Percentiles rank a stretch among this genome's conserved stretches.
Conservation (phyloP, 1,140 invertebrate genomes). For the Drosophila jambulina region DNA sequence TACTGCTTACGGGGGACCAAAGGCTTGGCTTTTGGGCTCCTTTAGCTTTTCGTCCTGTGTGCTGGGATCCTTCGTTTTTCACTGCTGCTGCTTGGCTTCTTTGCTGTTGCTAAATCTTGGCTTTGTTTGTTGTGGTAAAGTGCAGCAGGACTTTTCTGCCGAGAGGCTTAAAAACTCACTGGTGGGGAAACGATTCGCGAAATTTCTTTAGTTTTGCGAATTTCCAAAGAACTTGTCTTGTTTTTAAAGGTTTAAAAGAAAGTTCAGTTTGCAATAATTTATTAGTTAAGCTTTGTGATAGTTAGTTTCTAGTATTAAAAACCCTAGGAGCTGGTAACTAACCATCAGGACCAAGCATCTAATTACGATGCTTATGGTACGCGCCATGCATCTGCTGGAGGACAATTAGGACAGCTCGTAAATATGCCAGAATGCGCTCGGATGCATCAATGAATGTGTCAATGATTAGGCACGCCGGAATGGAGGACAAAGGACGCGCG, state of each 20-base stretch:
- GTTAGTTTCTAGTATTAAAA: not conserved
- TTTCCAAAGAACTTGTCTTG: not conserved
- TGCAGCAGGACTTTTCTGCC: constrained; percentile 10
- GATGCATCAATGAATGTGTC: constrained; percentile 80
- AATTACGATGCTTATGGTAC: not conserved
- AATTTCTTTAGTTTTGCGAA: not conserved
- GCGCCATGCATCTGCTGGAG: constrained; percentile 28
- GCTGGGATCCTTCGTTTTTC: constrained; percentile 3
- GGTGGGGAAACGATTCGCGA: not conserved
- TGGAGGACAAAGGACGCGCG: constrained; percentile 33
- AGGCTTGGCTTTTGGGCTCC: not conserved
- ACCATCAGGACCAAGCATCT: not conserved
- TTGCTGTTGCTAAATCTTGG: constrained; percentile 27
- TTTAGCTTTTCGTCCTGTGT: not conserved
- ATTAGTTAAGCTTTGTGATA: not conserved
- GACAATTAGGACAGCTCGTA: constrained; percentile 60
- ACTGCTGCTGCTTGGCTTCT: constrained; percentile 16
- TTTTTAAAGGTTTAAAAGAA: not conserved
- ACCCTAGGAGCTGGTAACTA: not conserved
- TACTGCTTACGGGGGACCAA: constrained; percentile 45
- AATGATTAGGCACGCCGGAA: constrained; percentile 67
- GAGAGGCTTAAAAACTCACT: constrained; percentile 15
- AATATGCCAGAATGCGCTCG: constrained; percentile 62
- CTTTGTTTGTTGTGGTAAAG: constrained; percentile 23
- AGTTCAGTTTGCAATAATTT: not conserved